Base-by-base conservation (phyloP, 2,888 invertebrate genomes). In the Orthosia gracilis region DNA sequence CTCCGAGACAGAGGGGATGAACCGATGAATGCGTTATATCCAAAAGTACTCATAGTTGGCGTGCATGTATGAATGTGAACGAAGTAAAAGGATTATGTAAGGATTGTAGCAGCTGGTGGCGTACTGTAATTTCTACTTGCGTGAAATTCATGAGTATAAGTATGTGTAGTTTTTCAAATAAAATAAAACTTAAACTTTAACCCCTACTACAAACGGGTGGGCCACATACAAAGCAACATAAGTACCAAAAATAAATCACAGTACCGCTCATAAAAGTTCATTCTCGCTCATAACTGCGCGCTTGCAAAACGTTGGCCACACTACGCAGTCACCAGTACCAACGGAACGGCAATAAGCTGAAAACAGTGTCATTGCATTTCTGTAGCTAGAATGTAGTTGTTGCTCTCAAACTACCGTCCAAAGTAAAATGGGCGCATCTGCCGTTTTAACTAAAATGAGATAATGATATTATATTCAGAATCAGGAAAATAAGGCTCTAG, bases 301-400 rank as follows among this genome's bases (percentile, higher is more conserved):
- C 62, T 82, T 78, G 74, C 82, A 85, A 75, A 80, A 83, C 49
- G 65, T 40, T 58, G 49, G 49, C 47, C 15, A 31, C 54, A 65
- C 52, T 47, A 59, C 65, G 65, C 52, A 85, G 78, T 81, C 73
- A 73, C 75, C 73, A 58, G 40, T 40, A 40, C 40, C 40, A 40
- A 40, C 40, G 40, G 40, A 40, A 78, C 66, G 31, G 80, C 81
- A 86, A 87, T 87, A 87, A 86, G 79, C 82, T 73, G 58, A 64
- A 67, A 80, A 81, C 74, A 73, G 84, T 82, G 86, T 82, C 87
- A 86, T 84, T 84, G 88, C 84, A 85, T 81, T 84, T 70, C 72
- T 73, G 74, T 69, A 63, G 65, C 61, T 74, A 71, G 59, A 76
- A 75, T 76, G 76, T 76, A 73, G 76, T 81, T 86, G 84, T 78